phyloP scores from a whole-genome alignment of 2,113 vertebrate species.

The Thamnophis sirtalis region DNA sequence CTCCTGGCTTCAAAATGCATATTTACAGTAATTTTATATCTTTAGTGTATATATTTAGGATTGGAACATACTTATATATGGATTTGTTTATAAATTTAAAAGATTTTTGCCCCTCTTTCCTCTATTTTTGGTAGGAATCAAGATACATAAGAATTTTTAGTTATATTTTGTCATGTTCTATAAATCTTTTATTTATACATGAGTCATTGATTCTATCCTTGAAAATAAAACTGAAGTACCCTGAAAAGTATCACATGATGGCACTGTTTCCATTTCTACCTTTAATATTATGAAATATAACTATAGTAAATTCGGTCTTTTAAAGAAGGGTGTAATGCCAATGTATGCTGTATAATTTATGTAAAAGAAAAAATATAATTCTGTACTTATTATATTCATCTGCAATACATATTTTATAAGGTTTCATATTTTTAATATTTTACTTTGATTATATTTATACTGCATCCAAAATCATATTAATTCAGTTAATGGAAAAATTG shows the following conservation, averaged over 20 bases:
- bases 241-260: constrained; percentile 98
- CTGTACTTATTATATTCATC: constrained; percentile 58
- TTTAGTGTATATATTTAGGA: constrained; percentile 34
- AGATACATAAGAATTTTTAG: constrained; percentile 40
- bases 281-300: constrained; percentile 76
- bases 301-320: constrained; percentile 73
- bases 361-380: constrained; percentile 68
- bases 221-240: constrained; percentile 81
- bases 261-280: constrained; percentile 99
- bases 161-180: constrained; percentile 34
- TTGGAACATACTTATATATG: background rate
- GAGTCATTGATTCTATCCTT: constrained; percentile 57
- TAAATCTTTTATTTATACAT: constrained; percentile 55
- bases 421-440: constrained; percentile 57
- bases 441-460: constrained; percentile 52
- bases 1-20: constrained; percentile 43
- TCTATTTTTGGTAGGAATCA: constrained; percentile 18
- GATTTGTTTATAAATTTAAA: constrained; percentile 46
- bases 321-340: constrained; percentile 64
- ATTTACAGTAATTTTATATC: constrained; percentile 32
- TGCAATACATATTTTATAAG: constrained; percentile 59
- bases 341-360: constrained; percentile 69
- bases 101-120: constrained; percentile 28
- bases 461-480: constrained; percentile 44
- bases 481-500: constrained; percentile 42